phyloP scores from a whole-genome alignment of 2,888 invertebrate species.

The Ischnura elegans region DNA sequence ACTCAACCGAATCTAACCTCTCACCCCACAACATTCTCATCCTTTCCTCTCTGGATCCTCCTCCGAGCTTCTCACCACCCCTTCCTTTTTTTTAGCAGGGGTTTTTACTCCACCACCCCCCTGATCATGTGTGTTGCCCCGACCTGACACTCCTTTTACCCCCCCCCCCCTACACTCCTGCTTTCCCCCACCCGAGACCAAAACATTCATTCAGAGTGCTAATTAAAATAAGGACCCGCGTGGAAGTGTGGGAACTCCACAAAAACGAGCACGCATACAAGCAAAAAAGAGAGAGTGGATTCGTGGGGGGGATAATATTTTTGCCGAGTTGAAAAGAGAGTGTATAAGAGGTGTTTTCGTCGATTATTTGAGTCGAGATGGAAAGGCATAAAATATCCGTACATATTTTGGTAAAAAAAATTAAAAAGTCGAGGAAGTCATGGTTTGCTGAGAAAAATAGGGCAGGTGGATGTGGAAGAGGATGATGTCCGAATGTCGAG shows the following conservation, averaged over 20 bases:
- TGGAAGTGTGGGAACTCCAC: constrained; percentile 4
- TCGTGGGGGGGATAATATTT: background rate
- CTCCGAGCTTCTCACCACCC: background rate
- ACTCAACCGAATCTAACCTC: no score
- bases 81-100: no score
- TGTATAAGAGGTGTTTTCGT: constrained; percentile 31
- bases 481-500: background rate
- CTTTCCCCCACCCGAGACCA: no score
- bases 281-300: background rate
- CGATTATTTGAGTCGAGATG: background rate
- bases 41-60: background rate
- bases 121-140: no score
- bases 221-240: constrained; percentile 37
- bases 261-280: no score
- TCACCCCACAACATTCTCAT: no score
- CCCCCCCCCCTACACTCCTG: no score
- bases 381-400: no score
- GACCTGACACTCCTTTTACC: background rate
- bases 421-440: background rate
- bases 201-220: constrained; percentile 11
- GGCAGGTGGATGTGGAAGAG: no score
- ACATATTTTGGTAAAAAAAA: background rate
- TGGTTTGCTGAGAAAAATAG: background rate
- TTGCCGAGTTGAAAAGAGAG: background rate
- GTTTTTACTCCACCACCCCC: background rate